phyloP scores from a whole-genome alignment of 2,113 vertebrate species.

The Gobiocypris rarus region DNA sequence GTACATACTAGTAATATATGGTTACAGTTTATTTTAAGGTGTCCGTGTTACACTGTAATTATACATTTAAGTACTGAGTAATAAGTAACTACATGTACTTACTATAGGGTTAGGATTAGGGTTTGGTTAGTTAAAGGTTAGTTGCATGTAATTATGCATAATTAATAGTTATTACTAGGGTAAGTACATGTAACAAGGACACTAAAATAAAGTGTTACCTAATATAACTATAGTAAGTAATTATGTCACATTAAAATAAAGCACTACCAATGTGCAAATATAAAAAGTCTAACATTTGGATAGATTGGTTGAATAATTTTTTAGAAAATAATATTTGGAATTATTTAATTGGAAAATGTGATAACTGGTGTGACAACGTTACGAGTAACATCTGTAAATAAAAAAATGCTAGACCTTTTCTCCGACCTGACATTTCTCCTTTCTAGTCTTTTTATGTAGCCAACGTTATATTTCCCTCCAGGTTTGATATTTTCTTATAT shows the following conservation, averaged over 20 bases:
- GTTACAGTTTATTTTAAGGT: too few relatives aligned
- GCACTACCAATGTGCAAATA: too few relatives aligned
- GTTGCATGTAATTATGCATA: background rate
- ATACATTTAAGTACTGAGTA: too few relatives aligned
- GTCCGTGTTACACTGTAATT: too few relatives aligned
- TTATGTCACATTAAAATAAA: background rate
- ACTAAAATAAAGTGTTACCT: too few relatives aligned
- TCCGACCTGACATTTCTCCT: background rate
- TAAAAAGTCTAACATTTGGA: background rate
- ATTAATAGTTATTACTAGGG: too few relatives aligned
- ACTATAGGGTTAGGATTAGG: too few relatives aligned
- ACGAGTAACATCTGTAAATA: background rate
- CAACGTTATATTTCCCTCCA: background rate
- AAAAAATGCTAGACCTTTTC: background rate
- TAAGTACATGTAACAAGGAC: too few relatives aligned
- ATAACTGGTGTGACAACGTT: background rate
- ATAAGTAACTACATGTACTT: too few relatives aligned
- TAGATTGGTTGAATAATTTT: background rate
- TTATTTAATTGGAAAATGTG: background rate
- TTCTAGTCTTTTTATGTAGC: background rate
- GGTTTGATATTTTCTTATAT: background rate
- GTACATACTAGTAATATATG: too few relatives aligned
- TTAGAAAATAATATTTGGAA: background rate
- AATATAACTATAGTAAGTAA: background rate
- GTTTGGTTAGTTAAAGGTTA: background rate